Evolutionary conservation across 2,888 invertebrate species (phyloP), one percentile per base, ranked within the genome.

Genomic region (Halictus quadricinctus): DNA sequence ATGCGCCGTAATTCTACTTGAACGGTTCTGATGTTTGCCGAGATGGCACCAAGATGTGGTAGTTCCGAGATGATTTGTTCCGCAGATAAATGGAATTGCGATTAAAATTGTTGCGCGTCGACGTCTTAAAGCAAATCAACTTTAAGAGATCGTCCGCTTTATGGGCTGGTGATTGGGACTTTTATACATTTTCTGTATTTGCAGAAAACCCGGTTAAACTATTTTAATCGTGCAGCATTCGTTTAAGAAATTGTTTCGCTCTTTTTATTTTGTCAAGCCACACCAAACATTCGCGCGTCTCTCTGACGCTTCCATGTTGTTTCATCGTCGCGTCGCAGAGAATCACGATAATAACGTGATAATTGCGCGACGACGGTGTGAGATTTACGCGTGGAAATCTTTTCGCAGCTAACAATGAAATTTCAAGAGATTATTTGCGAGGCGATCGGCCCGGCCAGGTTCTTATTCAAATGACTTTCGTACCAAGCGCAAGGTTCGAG

Each of bases 401-500:
- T 70, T 70, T 43, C 43, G 10, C n/a, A 10, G 13, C 43, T 43
- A 43, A 43, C 43, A 43, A 41, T 43, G 70, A 70, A 70, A 70
- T 43, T 43, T 70, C 70, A 70, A n/a, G 21, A 21, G 69, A 43
- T 10, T n/a, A 70, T 70, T 70, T 43, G 69, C 69, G 64, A 64
- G 18, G 36, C 69, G 72, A 48, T 41, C 18, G 46, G 15, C n/a
- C n/a, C 43, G 43, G 13, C 43, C 43, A 43, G 41, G 43, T 70
- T 70, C 43, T 70, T 43, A 70, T 70, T 70, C 48, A 29, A 72
- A 72, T 72, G 48, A 50, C 48, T 50, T 58, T 50, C 50, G 72
- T 72, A 29, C 72, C 72, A 54, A 36, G 73, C n/a, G 48, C 69
- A 21, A 54, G 36, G 41, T 77, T 41, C 50, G 8, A 66, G 43